Base-by-base conservation (phyloP, 2,888 invertebrate species). In the Danaus chrysippus region DNA sequence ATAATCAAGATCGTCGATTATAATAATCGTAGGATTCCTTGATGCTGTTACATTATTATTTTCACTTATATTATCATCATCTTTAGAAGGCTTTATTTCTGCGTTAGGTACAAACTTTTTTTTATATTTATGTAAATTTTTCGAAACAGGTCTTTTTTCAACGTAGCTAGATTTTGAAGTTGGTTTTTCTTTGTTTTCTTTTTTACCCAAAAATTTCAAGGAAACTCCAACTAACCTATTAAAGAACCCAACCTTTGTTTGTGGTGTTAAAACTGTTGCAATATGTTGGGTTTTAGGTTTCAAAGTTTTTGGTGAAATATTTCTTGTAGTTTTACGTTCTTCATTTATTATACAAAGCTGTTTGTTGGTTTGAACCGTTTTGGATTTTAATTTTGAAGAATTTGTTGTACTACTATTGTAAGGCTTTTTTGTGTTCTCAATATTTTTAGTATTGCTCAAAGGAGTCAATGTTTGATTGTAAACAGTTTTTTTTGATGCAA, bases 21-120 rank as follows among this genome's bases (percentile, higher is more conserved):
- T 73, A 12, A 78, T 53, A 57, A 77, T 75, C 1, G 76, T 76
- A 1, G 78, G 74, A 58, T 70, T 72, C 0, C 60, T 54, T 6
- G n/a, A 23, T 12, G 69, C 67, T 2, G 66, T 68, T 8, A 5
- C 11, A 54, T 58, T 60, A 54, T 54, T 13, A 44, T 44, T 66
- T 52, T 13, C 56, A 19, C 12, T 15, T 23, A 6, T 61, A 54
- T 54, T 49, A 52, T 49, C 17, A 49, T 17, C 11, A 17, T 17
- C 17, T 15, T 49, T 49, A 10, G n/a, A 49, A 3, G 17, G 10
- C 15, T 49, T 17, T 17, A 3, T 49, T 49, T 49, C 17, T 11
- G 49, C 17, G n/a, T 17, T 49, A 17, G 11, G 3, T 17, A 10
- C 49, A 17, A 49, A 17, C 17, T 49, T 49, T 49, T 49, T 15